Base-by-base conservation (phyloP, 2,888 invertebrate genomes). In the Leucania comma region DNA sequence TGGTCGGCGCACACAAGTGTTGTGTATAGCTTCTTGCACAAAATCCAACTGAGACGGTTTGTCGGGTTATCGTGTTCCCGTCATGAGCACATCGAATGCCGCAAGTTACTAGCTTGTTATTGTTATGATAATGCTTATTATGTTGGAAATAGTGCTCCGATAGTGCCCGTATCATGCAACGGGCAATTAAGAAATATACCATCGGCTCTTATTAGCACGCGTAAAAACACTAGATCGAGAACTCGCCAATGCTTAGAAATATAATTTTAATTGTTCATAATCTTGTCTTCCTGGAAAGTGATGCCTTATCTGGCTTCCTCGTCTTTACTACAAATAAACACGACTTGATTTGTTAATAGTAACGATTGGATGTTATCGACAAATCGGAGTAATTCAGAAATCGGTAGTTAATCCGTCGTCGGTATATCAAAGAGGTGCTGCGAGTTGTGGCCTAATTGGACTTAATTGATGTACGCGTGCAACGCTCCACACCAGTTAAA, bases 81-180 rank as follows among this genome's bases (percentile, higher is more conserved):
- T 81, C 91, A 90, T 90, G 91, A 90, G 85, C 88, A 89, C 89
- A 87, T 85, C 89, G 90, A 90, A 86, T 92, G 92, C 89, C 87
- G 90, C 90, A 85, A 90, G 89, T 92, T 89, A 91, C 92, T 90
- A 88, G 89, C 92, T 92, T 95, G 94, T 95, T 95, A 94, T 95
- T 95, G 93, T 95, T 93, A 91, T 93, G 95, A 95, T 95, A 95
- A 95, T 94, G 90, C 92, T 94, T 95, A 94, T 95, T 95, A 95
- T 94, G 94, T 94, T 94, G 92, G 92, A 93, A 94, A 94, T 94
- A 93, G 91, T 92, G 92, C 86, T 79, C 87, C 90, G 95, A 95
- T 95, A 95, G 93, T 90, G 93, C 84, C 89, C 89, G 86, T 94
- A 95, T 94, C 95, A 91, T 91, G 93, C 93, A 91, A 92, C 92